Percentiles rank a stretch among this genome's conserved stretches.
phyloP scores from a whole-genome alignment of 2,113 vertebrate genomes.

The Ursus arctos region DNA sequence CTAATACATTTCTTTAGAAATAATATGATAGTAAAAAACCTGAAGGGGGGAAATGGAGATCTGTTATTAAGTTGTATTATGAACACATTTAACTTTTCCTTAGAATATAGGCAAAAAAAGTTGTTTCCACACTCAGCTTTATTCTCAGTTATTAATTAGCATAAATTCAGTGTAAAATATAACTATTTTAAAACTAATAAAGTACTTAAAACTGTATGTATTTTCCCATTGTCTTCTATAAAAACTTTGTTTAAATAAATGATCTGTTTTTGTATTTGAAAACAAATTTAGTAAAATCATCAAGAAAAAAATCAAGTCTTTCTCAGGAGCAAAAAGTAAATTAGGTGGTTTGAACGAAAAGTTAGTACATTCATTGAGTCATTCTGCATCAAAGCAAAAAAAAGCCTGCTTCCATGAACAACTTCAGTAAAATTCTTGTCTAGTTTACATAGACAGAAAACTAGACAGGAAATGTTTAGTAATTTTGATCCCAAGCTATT shows the following conservation, averaged over 20 bases:
- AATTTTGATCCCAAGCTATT: too few species aligned
- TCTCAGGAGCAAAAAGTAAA: neutral
- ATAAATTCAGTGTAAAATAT: too few species aligned
- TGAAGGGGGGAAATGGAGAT: neutral
- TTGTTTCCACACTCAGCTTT: neutral
- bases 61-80: neutral
- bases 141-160: neutral
- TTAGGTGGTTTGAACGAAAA: conserved; percentile 33
- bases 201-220: neutral
- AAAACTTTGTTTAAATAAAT: neutral
- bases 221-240: neutral
- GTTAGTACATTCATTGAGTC: neutral
- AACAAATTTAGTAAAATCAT: neutral
- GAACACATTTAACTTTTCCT: neutral
- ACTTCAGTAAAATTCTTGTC: neutral
- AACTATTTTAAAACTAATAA: neutral
- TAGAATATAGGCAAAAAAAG: neutral
- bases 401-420: neutral
- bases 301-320: neutral
- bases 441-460: too few species aligned
- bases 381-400: neutral
- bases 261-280: neutral
- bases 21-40: neutral
- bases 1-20: neutral
- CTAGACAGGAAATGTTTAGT: too few species aligned